Conservation (phyloP, 2,797 vertebrate genomes). For the Miichthys miiuy region DNA sequence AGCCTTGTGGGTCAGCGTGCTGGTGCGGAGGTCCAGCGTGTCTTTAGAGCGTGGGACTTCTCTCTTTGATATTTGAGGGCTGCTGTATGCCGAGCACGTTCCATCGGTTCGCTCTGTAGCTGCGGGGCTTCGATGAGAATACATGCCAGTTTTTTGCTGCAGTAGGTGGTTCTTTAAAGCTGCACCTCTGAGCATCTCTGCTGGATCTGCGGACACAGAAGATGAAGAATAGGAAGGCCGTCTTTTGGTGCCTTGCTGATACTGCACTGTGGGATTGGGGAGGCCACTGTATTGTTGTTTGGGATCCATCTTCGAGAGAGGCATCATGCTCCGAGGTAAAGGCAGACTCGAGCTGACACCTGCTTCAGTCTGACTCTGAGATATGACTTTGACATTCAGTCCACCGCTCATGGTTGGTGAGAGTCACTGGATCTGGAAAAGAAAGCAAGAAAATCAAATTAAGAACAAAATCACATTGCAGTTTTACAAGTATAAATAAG, state of each 20-base stretch:
- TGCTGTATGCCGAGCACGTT: constrained; percentile 86
- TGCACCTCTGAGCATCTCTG: constrained; percentile 74
- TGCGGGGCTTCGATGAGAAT: constrained; percentile 54
- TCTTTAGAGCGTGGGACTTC: constrained; percentile 76
- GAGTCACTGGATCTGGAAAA: constrained; percentile 54
- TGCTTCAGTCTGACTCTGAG: constrained; percentile 81
- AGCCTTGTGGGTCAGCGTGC: constrained; percentile 68
- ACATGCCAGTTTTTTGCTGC: constrained; percentile 61
- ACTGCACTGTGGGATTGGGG: constrained; percentile 49
- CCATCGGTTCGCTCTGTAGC: constrained; percentile 63
- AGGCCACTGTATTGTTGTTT: constrained; percentile 64
- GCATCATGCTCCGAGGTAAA: constrained; percentile 75
- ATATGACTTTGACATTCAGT: constrained; percentile 83
- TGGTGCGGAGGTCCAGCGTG: constrained; percentile 74
- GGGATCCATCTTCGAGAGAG: constrained; percentile 81
- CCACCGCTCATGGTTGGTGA: constrained; percentile 82
- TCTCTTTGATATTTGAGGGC: constrained; percentile 82
- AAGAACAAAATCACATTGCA: background rate
- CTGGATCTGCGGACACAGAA: constrained; percentile 61
- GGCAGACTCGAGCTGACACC: constrained; percentile 87
- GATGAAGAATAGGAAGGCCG: constrained; percentile 58
- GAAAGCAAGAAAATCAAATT: constrained; percentile 23
- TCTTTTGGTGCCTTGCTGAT: constrained; percentile 54
- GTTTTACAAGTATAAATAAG: background rate
- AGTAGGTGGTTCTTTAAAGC: constrained; percentile 75